Conservation (phyloP, 2,113 vertebrate genomes). For the Pterophyllum scalare region DNA sequence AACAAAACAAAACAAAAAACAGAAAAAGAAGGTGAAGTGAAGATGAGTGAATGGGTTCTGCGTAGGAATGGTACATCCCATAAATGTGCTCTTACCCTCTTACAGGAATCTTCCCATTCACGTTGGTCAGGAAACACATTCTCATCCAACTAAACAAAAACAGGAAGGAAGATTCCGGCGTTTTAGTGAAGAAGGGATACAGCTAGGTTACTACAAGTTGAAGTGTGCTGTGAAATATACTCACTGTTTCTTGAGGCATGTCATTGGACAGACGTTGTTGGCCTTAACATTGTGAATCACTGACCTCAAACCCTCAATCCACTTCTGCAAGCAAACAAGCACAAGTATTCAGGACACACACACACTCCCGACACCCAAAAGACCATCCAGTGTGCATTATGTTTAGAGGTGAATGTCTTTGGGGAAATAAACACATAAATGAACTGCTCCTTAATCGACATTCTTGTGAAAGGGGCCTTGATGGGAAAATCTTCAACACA, state of each 20-base stretch:
- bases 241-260: slow-evolving; percentile 99
- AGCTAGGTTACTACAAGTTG: not conserved
- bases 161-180: not conserved
- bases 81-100: slow-evolving; percentile 86
- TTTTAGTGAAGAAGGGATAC: not conserved
- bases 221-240: slow-evolving; percentile 55
- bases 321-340: slow-evolving; percentile 86
- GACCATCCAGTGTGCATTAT: not conserved
- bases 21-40: not conserved
- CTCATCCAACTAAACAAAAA: slow-evolving; percentile 93
- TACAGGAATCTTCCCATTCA: slow-evolving; percentile 96
- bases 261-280: slow-evolving; percentile 99
- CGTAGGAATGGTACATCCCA: not conserved
- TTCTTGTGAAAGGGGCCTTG: not conserved
- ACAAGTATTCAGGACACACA: slow-evolving; percentile 19
- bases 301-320: slow-evolving; percentile 93
- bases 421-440: slow-evolving; percentile 54
- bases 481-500: not conserved
- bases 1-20: not conserved
- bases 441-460: slow-evolving; percentile 32
- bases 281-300: slow-evolving; percentile 98
- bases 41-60: not conserved
- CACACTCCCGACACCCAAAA: not conserved
- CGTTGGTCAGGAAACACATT: slow-evolving; percentile 94
- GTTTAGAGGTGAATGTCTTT: slow-evolving; percentile 10